A percentile compares a stretch with the other conserved stretches of the same genome.
These are phyloP conservation scores for Oplegnathus fasciatus DNA, from an alignment of 2,113 vertebrate species.

Conservation along the genomic window DNA sequence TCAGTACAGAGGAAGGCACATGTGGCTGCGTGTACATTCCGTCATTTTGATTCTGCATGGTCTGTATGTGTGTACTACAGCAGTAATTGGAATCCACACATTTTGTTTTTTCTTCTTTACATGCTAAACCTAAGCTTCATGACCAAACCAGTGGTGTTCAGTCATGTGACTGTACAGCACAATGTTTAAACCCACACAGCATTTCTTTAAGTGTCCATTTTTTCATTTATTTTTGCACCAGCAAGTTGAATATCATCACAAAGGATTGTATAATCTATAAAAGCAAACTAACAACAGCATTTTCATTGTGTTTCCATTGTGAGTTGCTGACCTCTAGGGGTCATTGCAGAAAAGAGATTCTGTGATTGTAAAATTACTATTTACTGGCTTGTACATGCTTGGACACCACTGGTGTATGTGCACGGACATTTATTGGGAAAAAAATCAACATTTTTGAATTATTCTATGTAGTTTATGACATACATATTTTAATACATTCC, in stretches of 20 bases:
- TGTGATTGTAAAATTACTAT: neutral
- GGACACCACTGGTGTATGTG: neutral
- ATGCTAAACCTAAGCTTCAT: too few species aligned
- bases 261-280: neutral
- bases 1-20: neutral
- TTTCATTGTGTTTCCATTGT: conserved; percentile 5
- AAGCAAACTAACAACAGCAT: neutral
- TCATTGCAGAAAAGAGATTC: neutral
- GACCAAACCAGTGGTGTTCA: too few species aligned
- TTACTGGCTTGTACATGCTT: neutral
- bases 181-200: too few species aligned
- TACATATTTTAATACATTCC: neutral
- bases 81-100: too few species aligned
- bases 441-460: neutral
- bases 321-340: conserved; percentile 69
- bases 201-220: too few species aligned
- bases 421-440: neutral
- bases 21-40: neutral
- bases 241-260: neutral
- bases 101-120: neutral
- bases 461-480: neutral
- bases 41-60: neutral
- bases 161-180: too few species aligned
- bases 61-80: neutral
- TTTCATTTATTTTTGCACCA: too few species aligned